Evolutionary conservation across 2,797 vertebrate genomes (phyloP).

Genomic region (Sebastes iracundus): DNA sequence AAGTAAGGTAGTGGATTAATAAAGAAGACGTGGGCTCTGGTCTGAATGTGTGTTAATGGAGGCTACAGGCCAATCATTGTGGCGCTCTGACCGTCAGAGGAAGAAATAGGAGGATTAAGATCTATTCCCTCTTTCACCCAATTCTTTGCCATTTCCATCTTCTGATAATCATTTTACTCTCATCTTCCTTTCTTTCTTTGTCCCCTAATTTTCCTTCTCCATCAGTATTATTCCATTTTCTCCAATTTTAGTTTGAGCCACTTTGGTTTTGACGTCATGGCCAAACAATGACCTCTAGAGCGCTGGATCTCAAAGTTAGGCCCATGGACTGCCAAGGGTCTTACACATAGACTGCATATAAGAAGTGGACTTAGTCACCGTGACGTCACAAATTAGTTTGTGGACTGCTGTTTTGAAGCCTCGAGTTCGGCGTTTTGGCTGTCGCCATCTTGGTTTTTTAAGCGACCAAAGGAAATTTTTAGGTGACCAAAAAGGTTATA

Average conservation of each 20-base stretch:
- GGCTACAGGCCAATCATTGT: conserved; percentile 33
- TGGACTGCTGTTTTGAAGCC: no score
- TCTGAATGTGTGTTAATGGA: conserved; percentile 38
- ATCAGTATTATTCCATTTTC: conserved; percentile 19
- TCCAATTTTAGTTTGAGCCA: background rate
- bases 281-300: background rate
- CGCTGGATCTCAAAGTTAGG: background rate
- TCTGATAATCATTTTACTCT: conserved; percentile 40
- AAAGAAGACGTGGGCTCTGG: conserved; percentile 38
- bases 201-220: conserved; percentile 9
- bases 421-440: no score
- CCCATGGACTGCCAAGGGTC: background rate
- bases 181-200: conserved; percentile 39
- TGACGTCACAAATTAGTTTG: no score
- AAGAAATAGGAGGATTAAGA: conserved; percentile 18
- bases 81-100: background rate
- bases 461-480: no score
- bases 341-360: background rate
- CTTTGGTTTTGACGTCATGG: background rate
- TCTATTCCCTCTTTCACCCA: conserved; percentile 17
- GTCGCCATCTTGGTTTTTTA: no score
- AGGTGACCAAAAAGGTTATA: no score
- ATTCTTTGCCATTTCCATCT: conserved; percentile 21
- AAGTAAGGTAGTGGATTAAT: conserved; percentile 66
- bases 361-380: no score